Evolutionary conservation across 2,888 invertebrate species (phyloP).

Genomic region (Drosophila affinis): DNA sequence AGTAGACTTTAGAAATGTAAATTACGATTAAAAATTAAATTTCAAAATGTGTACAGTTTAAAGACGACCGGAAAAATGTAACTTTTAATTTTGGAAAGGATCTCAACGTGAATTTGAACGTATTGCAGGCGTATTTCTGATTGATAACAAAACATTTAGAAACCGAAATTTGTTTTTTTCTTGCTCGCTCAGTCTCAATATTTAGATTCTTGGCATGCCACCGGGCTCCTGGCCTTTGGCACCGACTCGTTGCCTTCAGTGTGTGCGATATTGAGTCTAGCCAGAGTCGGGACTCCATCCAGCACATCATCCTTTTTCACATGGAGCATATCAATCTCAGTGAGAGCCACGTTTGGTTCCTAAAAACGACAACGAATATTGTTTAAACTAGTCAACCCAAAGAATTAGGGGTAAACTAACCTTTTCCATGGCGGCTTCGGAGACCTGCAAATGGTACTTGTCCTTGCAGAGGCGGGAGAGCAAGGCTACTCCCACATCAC

Average conservation of each 20-base stretch:
- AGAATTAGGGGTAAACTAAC: constrained; percentile 44
- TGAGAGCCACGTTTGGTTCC: constrained; percentile 81
- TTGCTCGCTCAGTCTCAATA: constrained; percentile 15
- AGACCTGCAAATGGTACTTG: constrained; percentile 89
- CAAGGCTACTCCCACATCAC: constrained; percentile 85
- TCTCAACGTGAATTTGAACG: constrained; percentile 5
- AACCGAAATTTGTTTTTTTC: constrained; percentile 6
- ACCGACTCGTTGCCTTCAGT: constrained; percentile 37
- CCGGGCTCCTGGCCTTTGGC: constrained; percentile 29
- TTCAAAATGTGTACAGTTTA: not conserved
- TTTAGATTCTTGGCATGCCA: constrained; percentile 23
- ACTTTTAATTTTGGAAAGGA: constrained; percentile 24
- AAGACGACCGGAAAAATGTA: constrained; percentile 14
- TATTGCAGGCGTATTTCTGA: constrained; percentile 4
- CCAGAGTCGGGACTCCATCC: constrained; percentile 52
- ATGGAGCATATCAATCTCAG: constrained; percentile 82
- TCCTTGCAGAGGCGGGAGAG: constrained; percentile 88
- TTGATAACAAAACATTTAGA: not conserved
- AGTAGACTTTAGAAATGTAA: no score
- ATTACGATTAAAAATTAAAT: no score
- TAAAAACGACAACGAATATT: constrained; percentile 33
- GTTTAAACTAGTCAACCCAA: not conserved
- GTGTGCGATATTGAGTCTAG: constrained; percentile 31
- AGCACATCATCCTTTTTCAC: constrained; percentile 76
- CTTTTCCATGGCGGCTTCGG: constrained; percentile 84